These are phyloP conservation scores for Peromyscus attwateri DNA, from an alignment of 2,797 vertebrate genomes.

Conservation along the genomic window DNA sequence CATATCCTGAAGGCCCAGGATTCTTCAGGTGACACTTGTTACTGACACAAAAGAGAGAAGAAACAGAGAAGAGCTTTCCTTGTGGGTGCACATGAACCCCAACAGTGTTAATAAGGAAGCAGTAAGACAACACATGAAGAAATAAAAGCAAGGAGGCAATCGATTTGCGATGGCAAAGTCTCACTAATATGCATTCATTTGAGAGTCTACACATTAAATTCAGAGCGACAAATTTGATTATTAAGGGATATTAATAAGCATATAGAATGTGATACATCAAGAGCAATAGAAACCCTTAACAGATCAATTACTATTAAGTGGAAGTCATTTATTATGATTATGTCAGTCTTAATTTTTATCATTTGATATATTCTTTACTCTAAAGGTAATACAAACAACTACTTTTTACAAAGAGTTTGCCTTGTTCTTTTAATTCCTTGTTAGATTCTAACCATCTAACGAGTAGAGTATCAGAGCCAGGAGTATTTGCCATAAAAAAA, in stretches of 20 bases:
- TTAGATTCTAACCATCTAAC: neutral
- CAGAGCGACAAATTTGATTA: conserved; percentile 15
- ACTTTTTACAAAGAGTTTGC: conserved; percentile 1
- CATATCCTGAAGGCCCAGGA: neutral
- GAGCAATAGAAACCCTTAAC: conserved; percentile 23
- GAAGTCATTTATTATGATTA: conserved; percentile 39
- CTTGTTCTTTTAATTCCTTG: neutral
- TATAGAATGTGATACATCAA: conserved; percentile 29
- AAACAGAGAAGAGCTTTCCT: neutral
- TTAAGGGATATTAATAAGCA: conserved; percentile 56
- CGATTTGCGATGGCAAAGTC: conserved; percentile 15
- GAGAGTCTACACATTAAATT: conserved; percentile 40
- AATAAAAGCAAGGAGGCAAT: conserved; percentile 1
- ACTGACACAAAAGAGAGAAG: conserved; percentile 33
- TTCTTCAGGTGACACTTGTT: neutral
- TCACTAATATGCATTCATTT: conserved; percentile 19
- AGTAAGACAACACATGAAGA: neutral
- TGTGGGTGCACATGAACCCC: neutral
- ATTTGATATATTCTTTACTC: neutral
- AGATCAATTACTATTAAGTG: neutral
- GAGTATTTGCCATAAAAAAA: neutral
- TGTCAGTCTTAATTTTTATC: neutral
- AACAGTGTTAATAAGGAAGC: conserved; percentile 27
- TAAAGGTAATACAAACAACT: neutral
- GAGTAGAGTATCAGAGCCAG: neutral